Base-by-base conservation (phyloP, 2,797 vertebrate genomes). In the Chiloscyllium punctatum region DNA sequence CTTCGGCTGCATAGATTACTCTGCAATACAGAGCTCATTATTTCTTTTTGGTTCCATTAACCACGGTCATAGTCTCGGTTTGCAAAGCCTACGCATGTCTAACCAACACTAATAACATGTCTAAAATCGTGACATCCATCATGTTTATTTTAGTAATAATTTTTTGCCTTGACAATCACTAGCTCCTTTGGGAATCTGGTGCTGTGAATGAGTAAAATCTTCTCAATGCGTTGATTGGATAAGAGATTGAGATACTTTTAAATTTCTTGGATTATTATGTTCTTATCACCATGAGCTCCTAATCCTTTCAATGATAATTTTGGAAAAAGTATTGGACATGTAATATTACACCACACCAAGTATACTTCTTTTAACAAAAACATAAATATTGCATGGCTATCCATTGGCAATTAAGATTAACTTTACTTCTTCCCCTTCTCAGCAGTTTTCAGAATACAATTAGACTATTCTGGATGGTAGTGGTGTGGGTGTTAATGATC, bases 11-110 rank as follows among this genome's bases (percentile, higher is more conserved):
- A 96, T 96, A 96, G 96, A 96, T 96, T 96, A 96, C 96, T 97
- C 96, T 96, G 96, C 82, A 96, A 96, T 91, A 96, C 77, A 96
- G 96, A 96, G 95, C 96, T 96, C 96, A 96, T 97, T 97, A 96
- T 96, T 96, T 96, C 96, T 95, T 95, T 0, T 95, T 91, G 82
- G 88, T 96, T 96, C 96, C 95, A 96, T 97, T 96, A 97, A 96
- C 96, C 77, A 23, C 53, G 71, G 94, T 51, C 94, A 77, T n/a
- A 77, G 48, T 57, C 94, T 77, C 94, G 11, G 69, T 95, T 77
- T 74, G 48, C 71, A 95, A 95, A 95, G 71, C 94, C 94, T 74
- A 77, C 30, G 71, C 71, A 33, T 95, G 71, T 95, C 94, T 33
- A 77, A 77, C 94, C 71, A 95, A 74, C 15, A 57, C 72, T 95